phyloP scores from a whole-genome alignment of 2,797 vertebrate species.

The Dendrocincla fuliginosa region DNA sequence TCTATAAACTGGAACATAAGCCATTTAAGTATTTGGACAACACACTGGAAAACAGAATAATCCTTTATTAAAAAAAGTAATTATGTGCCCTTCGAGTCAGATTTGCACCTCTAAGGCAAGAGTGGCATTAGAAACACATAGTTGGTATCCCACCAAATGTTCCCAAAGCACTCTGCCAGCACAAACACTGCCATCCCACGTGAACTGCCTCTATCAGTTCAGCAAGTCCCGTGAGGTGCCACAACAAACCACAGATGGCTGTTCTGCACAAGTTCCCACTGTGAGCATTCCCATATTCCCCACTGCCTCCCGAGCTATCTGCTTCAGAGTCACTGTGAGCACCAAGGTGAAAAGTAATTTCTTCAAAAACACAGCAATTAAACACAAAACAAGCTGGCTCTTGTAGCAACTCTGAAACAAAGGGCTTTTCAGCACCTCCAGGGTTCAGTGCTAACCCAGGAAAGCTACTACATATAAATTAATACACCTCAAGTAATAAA shows the following conservation, averaged over 20 bases:
- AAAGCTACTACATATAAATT: neutral
- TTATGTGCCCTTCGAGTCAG: neutral
- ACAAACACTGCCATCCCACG: neutral
- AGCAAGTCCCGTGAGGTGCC: neutral
- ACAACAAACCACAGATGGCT: neutral
- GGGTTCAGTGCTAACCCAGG: neutral
- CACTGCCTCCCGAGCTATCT: neutral
- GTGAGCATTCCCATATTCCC: neutral
- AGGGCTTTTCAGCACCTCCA: neutral
- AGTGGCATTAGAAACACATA: neutral
- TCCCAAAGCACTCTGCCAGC: neutral
- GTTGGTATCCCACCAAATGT: neutral
- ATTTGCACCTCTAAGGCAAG: neutral
- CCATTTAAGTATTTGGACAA: neutral
- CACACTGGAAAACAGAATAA: neutral
- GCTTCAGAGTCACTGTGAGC: neutral
- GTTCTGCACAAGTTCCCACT: neutral
- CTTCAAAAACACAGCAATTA: neutral
- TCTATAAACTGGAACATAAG: neutral
- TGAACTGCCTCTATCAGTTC: neutral
- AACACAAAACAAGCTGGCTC: neutral
- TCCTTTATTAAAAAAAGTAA: neutral
- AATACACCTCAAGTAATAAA: neutral
- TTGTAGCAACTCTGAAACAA: neutral
- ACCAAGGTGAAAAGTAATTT: neutral